Evolutionary conservation across 2,888 invertebrate species (phyloP).

Genomic region (Sericinus montela): DNA sequence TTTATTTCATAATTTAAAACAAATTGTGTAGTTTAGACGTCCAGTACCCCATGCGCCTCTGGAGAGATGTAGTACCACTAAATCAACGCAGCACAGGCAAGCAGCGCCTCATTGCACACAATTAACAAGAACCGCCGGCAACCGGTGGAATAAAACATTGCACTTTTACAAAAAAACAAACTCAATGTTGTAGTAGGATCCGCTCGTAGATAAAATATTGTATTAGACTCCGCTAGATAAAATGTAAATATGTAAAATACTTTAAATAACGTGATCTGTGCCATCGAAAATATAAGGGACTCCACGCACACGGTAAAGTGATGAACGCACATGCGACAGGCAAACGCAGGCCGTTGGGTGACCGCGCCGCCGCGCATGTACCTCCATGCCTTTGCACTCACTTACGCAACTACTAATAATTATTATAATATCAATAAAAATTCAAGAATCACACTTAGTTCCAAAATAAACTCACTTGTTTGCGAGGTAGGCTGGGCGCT

Average conservation of each 20-base stretch:
- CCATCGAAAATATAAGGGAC: constrained; percentile 76
- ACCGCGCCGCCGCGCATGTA: constrained; percentile 40
- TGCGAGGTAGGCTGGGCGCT: constrained; percentile 84
- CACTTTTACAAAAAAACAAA: constrained; percentile 74
- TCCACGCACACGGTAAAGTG: constrained; percentile 71
- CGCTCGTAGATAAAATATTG: constrained; percentile 78
- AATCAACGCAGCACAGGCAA: constrained; percentile 41
- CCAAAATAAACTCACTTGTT: constrained; percentile 88
- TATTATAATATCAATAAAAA: constrained; percentile 80
- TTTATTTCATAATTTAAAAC: neutral
- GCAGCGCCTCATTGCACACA: constrained; percentile 64
- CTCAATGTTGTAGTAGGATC: constrained; percentile 79
- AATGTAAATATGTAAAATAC: constrained; percentile 79
- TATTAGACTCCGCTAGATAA: constrained; percentile 78
- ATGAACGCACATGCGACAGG: constrained; percentile 49
- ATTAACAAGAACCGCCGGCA: constrained; percentile 75
- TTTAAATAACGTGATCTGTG: constrained; percentile 76
- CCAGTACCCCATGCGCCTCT: neutral
- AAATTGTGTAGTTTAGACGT: too few relatives aligned
- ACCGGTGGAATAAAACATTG: constrained; percentile 78
- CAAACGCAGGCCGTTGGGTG: constrained; percentile 25
- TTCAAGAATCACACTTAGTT: constrained; percentile 87
- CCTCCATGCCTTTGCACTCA: constrained; percentile 63
- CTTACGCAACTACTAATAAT: constrained; percentile 78
- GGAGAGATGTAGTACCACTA: neutral